These are phyloP conservation scores for Rhyzopertha dominica DNA, from an alignment of 1,140 invertebrate genomes.

Conservation along the genomic window DNA sequence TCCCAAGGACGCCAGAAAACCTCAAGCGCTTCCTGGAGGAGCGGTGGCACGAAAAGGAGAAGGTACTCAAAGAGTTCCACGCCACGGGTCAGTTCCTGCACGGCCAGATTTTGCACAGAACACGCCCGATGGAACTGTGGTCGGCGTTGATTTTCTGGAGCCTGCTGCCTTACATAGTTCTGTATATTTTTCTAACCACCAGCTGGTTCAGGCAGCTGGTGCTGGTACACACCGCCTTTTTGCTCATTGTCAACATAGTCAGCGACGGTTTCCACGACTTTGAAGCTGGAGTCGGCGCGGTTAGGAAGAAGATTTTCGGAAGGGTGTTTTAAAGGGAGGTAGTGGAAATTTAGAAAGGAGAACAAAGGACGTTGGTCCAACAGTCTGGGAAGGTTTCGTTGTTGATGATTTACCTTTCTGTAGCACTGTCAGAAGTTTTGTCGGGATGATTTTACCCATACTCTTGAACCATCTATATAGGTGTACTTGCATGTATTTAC, in stretches of 20 bases:
- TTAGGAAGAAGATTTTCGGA: conserved; percentile 11
- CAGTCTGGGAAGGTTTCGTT: no score
- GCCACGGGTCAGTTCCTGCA: conserved; percentile 47
- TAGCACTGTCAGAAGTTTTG: no score
- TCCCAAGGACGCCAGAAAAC: conserved; percentile 55
- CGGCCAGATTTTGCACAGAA: conserved; percentile 36
- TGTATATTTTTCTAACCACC: conserved; percentile 47
- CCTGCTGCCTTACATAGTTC: conserved; percentile 41
- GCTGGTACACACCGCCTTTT: conserved; percentile 47
- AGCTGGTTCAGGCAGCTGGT: conserved; percentile 49
- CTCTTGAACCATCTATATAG: no score
- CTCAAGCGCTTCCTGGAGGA: conserved; percentile 64
- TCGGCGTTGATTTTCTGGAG: conserved; percentile 56
- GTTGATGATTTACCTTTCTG: no score
- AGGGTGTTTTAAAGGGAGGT: no score
- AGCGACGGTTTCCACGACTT: conserved; percentile 53
- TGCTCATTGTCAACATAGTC: conserved; percentile 50
- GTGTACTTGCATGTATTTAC: no score
- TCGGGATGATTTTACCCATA: no score
- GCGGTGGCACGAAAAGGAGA: conserved; percentile 69
- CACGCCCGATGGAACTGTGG: conserved; percentile 45
- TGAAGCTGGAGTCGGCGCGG: conserved; percentile 49
- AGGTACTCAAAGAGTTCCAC: conserved; percentile 55
- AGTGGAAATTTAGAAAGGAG: no score
- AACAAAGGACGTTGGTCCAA: no score